phyloP scores from a whole-genome alignment of 2,113 vertebrate species.

The Coptodon rendalli region DNA sequence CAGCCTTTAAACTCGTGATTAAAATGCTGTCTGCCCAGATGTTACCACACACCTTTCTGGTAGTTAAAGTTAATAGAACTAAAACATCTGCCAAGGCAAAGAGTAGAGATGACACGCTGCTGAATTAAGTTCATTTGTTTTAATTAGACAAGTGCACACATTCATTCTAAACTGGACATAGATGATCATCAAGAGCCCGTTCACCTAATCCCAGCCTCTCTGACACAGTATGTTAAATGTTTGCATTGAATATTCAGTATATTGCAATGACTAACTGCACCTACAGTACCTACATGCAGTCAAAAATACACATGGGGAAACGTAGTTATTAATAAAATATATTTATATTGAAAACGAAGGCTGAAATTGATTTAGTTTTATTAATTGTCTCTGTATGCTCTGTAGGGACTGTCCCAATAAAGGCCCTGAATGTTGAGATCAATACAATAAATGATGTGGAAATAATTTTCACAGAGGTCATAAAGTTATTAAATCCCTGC shows the following conservation, averaged over 20 bases:
- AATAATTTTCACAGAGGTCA: neutral
- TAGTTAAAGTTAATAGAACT: neutral
- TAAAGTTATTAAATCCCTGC: neutral
- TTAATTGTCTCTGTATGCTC: neutral
- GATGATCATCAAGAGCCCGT: rapidly evolving
- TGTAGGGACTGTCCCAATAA: neutral
- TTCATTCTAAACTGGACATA: neutral
- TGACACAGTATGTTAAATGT: rapidly evolving
- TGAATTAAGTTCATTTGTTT: neutral
- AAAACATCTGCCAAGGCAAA: neutral
- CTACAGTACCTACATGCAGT: rapidly evolving
- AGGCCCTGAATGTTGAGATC: neutral
- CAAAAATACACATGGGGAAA: neutral
- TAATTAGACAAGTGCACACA: neutral
- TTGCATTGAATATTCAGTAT: neutral
- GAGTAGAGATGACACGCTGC: neutral
- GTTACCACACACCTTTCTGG: neutral
- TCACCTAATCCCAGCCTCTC: neutral
- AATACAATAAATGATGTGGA: neutral
- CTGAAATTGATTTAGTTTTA: neutral
- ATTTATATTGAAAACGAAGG: neutral
- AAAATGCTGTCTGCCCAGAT: neutral
- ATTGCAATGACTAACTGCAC: rapidly evolving
- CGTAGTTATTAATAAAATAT: neutral
- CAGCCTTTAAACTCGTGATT: neutral